Evolutionary conservation across 2,113 vertebrate genomes (phyloP).

Genomic region (Pogona vitticeps): DNA sequence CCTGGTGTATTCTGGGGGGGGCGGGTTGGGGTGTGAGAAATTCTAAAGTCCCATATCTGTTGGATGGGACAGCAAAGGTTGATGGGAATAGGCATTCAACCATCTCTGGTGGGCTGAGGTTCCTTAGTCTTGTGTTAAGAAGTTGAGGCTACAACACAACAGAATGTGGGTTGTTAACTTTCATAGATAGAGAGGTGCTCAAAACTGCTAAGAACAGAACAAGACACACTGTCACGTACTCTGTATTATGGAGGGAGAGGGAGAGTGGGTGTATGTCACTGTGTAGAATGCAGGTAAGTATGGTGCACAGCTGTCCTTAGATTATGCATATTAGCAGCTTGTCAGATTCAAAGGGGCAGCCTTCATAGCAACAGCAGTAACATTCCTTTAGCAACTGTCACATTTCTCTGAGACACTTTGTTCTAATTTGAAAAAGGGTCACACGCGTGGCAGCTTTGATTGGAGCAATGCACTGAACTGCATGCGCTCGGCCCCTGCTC

Average conservation of each 20-base stretch:
- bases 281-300: neutral
- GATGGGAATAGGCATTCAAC: neutral
- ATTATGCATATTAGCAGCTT: neutral
- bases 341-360: conserved; percentile 19
- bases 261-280: too few species aligned
- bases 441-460: neutral
- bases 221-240: neutral
- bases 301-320: fast-evolving
- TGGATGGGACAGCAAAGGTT: neutral
- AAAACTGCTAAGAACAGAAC: conserved; percentile 1
- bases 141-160: neutral
- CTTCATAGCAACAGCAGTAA: conserved; percentile 23
- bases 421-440: fast-evolving
- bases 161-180: neutral
- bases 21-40: too few species aligned
- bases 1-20: too few species aligned
- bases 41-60: neutral
- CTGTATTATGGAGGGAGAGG: neutral
- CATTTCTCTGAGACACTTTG: neutral
- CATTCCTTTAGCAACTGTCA: neutral
- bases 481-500: fast-evolving
- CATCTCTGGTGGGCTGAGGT: neutral
- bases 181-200: neutral
- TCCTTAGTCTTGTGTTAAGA: neutral
- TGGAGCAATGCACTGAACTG: fast-evolving